Conservation (phyloP, 2,113 vertebrate genomes). For the Polyodon spathula region DNA sequence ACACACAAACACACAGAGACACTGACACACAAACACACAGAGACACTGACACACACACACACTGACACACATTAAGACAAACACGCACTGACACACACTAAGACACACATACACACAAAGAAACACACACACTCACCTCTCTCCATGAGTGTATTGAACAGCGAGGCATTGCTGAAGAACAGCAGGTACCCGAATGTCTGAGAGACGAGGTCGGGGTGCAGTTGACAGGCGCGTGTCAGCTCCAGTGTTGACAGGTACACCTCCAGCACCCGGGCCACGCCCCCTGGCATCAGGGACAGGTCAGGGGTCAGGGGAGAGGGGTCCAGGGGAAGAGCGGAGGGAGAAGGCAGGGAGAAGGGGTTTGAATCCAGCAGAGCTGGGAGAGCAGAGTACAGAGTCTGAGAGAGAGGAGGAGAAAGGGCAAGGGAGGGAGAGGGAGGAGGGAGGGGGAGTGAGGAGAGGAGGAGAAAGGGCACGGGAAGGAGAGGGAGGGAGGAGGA, state of each 20-base stretch:
- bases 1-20: too few species aligned
- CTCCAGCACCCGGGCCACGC: slow-evolving; percentile 67
- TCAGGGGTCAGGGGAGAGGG: too few species aligned
- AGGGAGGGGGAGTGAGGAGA: slow-evolving; percentile 1
- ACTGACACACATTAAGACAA: too few species aligned
- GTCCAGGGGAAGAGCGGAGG: slow-evolving; percentile 33
- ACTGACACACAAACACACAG: too few species aligned
- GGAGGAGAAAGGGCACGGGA: slow-evolving; percentile 17
- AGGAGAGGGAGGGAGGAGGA: too few species aligned
- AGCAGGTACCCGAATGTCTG: slow-evolving; percentile 90
- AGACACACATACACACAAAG: too few species aligned
- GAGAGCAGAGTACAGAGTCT: slow-evolving; percentile 84
- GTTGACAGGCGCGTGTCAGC: slow-evolving; percentile 67
- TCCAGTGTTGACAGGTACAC: slow-evolving; percentile 76
- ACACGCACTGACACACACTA: background rate
- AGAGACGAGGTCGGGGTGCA: slow-evolving; percentile 79
- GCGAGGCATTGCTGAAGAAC: slow-evolving; percentile 90
- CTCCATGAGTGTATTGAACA: slow-evolving; percentile 84
- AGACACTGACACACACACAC: too few species aligned
- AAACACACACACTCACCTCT: slow-evolving; percentile 62
- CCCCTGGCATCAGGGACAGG: slow-evolving; percentile 60
- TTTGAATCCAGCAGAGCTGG: slow-evolving; percentile 80
- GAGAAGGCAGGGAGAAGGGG: slow-evolving; percentile 63
- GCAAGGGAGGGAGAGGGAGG: too few species aligned
- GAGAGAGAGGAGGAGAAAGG: too few species aligned